phyloP scores from a whole-genome alignment of 2,113 vertebrate species.

The Mirza zaza region DNA sequence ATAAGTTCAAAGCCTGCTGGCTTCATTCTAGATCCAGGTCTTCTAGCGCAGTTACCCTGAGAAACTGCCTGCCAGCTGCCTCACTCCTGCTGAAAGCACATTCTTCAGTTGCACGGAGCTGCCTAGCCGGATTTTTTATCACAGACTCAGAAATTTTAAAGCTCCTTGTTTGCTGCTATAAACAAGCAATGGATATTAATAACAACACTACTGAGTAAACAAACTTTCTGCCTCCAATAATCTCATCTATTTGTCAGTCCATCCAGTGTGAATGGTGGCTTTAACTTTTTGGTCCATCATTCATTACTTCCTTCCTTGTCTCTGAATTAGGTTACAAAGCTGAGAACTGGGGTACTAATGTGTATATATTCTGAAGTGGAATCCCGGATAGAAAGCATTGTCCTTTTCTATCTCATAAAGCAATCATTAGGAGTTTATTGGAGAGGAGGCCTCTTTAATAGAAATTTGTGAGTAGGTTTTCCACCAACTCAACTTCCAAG shows the following conservation, averaged over 20 bases:
- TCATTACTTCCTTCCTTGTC: not conserved
- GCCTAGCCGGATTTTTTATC: not conserved
- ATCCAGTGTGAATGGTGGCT: not conserved
- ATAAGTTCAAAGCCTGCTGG: not conserved
- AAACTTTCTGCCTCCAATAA: not conserved
- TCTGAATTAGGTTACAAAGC: not conserved
- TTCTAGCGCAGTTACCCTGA: slow-evolving; percentile 22
- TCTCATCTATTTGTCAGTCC: not conserved
- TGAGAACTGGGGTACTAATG: not conserved
- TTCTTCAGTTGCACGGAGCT: fast-evolving
- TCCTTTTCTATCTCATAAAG: not conserved
- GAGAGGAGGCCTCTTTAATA: not conserved
- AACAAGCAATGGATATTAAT: not conserved
- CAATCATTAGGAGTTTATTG: not conserved
- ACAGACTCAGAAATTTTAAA: not conserved
- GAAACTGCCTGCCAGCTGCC: not conserved
- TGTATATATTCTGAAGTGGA: not conserved
- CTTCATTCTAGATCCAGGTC: not conserved
- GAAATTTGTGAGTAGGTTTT: not conserved
- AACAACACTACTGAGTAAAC: not conserved
- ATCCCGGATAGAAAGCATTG: not conserved
- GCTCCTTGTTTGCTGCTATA: slow-evolving; percentile 48
- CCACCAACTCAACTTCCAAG: not conserved
- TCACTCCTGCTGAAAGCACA: not conserved
- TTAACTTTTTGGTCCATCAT: not conserved